Base-by-base conservation (phyloP, 2,888 invertebrate genomes). In the Unio delphinus region DNA sequence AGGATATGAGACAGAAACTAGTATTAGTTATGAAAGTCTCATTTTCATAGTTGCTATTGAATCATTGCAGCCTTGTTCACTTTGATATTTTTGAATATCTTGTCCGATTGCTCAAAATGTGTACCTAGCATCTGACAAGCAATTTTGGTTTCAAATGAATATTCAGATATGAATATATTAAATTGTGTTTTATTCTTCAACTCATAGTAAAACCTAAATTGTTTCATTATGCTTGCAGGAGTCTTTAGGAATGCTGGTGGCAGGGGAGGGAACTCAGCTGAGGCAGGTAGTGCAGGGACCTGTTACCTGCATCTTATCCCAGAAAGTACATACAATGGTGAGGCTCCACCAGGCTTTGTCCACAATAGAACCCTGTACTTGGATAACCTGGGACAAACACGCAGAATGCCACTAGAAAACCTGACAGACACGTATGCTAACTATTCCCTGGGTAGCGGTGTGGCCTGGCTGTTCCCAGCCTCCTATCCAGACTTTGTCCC, bases 271-370 rank as follows among this genome's bases (percentile, higher is more conserved):
- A 63, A 30, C 11, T 28, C 62, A 26, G 75, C 75, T 15, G 83
- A 83, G 69, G 72, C 78, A 64, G 85, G 85, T 11, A 84, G 82
- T 3, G 73, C 85, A 18, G 85, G 85, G 8, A 82, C 85, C 0
- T 72, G 81, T 54, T 85, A 85, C 71, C 65, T 83, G 18, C 83
- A 85, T 69, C 76, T 68, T 59, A 66, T 84, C 28, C 81, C 81
- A n/a, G 74, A 69, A 15, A 59, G 63, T 20, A 61, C 64, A 15
- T 61, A 54, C 3, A 65, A 61, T 64, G 75, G 74, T 55, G 57
- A 66, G 28, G 57, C 69, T 20, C 72, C 78, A 8, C 63, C 64
- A 6, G 64, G 57, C 26, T 80, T 75, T 66, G 23, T 30, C 30
- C 70, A 76, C 58, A 84, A 83, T 68, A 74, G 83, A 28, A 84